Conservation (phyloP, 2,113 vertebrate species). For the Pseudorhombus dupliciocellatus region DNA sequence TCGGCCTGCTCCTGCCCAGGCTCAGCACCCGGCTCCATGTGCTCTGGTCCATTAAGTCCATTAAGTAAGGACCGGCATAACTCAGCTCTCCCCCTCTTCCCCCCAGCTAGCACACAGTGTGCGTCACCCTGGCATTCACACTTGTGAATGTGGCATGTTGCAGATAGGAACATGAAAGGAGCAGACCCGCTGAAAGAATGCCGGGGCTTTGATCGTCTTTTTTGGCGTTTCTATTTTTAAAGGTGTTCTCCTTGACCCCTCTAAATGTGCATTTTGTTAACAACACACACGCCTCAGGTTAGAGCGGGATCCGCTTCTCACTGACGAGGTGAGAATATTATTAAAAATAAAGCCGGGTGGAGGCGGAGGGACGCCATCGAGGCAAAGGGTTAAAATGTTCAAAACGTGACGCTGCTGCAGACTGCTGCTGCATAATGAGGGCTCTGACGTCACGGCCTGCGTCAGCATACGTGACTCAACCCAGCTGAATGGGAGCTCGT, state of each 20-base stretch:
- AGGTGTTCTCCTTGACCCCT: constrained; percentile 50
- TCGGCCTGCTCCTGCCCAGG: constrained; percentile 34
- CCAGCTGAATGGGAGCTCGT: constrained; percentile 23
- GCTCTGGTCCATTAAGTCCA: constrained; percentile 35
- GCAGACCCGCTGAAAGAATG: constrained; percentile 42
- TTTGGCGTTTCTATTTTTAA: constrained; percentile 52
- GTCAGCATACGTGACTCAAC: constrained; percentile 45
- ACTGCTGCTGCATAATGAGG: constrained; percentile 30
- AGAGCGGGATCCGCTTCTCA: constrained; percentile 7
- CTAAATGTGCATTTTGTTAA: constrained; percentile 20
- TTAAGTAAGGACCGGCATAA: constrained; percentile 40
- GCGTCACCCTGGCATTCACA: constrained; percentile 60
- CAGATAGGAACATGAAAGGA: constrained; percentile 51
- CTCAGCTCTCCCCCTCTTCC: constrained; percentile 16
- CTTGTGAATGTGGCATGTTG: constrained; percentile 32
- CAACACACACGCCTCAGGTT: constrained; percentile 1
- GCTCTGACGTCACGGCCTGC: constrained; percentile 36
- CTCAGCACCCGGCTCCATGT: constrained; percentile 42
- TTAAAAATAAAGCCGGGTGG: constrained; percentile 5
- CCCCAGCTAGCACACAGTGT: constrained; percentile 17
- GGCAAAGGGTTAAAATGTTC: not conserved
- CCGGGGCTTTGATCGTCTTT: constrained; percentile 54
- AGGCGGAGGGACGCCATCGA: not conserved
- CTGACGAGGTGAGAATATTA: constrained; percentile 9
- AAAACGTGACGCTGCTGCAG: constrained; percentile 9